Base-by-base conservation (phyloP, 2,113 vertebrate species). In the Periophthalmus modestus region DNA sequence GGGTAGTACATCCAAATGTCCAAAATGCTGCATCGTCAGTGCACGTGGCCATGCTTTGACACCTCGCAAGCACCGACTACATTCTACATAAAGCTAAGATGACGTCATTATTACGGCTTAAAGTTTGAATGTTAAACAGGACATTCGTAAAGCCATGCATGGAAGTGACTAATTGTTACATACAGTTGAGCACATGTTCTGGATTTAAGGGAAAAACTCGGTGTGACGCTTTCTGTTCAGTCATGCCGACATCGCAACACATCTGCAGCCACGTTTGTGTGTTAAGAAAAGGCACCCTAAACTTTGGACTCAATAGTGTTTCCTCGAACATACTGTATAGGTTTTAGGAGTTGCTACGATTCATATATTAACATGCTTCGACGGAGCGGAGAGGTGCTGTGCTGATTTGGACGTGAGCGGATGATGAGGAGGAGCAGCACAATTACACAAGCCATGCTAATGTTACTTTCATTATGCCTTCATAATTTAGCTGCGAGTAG, bases 381-480 rank as follows among this genome's bases (percentile, higher is more conserved):
- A 58, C 73, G 67, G 77, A 92, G 89, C 88, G 91, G 71, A 68
- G 57, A 85, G 52, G 52, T 9, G 18, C 52, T 55, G 19, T 21
- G 52, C 52, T 55, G 78, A 80, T 80, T 74, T 72, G 28, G 73
- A 74, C 72, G 71, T 90, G 85, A 92, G 80, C 89, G 86, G 85
- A 93, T 90, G 92, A 88, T 88, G 91, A 93, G 76, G 91, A 93
- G 76, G 94, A 97, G 95, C 94, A 95, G 91, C 92, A 89, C 93
- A 95, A 94, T 94, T 91, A 89, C 87, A 95, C 92, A 95, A 94
- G 94, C 93, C 92, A 94, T 94, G 93, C 90, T 93, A 87, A 91
- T 89, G 94, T 92, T 68, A 43, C 55, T 85, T 75, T 63, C 43
- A 65, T 59, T 73, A 76, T 69, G 61, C 33, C 78, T 78, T 82